Evolutionary conservation across 2,888 invertebrate species (phyloP).

Genomic region (Choreutis nemorana): DNA sequence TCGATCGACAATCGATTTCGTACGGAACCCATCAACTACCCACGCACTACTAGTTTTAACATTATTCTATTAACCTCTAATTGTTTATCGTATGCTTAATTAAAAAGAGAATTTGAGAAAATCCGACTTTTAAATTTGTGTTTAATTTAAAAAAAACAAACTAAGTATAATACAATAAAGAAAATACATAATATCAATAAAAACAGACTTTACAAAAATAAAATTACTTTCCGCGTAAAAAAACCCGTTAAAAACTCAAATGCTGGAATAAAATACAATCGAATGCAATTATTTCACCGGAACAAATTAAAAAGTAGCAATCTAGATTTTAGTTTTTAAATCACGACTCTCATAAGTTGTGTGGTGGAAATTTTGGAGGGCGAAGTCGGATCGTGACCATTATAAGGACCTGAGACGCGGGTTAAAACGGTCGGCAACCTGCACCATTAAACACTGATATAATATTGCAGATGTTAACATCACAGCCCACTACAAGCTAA

Average conservation of each 20-base stretch:
- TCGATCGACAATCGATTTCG: slow-evolving; percentile 33
- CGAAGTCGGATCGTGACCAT: slow-evolving; percentile 28
- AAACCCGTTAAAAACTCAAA: too few species aligned
- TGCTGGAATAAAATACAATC: too few species aligned
- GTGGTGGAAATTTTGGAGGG: slow-evolving; percentile 23
- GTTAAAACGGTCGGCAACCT: slow-evolving; percentile 29
- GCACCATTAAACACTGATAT: slow-evolving; percentile 37
- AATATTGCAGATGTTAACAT: slow-evolving; percentile 40
- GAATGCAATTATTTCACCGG: slow-evolving; percentile 12
- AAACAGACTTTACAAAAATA: too few species aligned
- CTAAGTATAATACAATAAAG: too few species aligned
- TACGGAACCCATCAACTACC: slow-evolving; percentile 37
- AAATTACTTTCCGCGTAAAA: too few species aligned
- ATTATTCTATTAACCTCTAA: slow-evolving; percentile 27
- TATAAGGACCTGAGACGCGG: slow-evolving; percentile 21
- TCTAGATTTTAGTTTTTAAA: slow-evolving; percentile 17
- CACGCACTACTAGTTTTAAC: slow-evolving; percentile 32
- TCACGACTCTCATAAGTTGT: slow-evolving; percentile 28
- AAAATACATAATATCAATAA: too few species aligned
- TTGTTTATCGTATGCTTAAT: too few species aligned
- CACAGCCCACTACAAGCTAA: too few species aligned
- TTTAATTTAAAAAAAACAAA: too few species aligned
- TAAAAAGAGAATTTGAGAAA: too few species aligned
- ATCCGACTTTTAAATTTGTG: too few species aligned
- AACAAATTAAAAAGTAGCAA: slow-evolving; percentile 14